phyloP scores from a whole-genome alignment of 2,797 vertebrate genomes.

The Malurus splendens region DNA sequence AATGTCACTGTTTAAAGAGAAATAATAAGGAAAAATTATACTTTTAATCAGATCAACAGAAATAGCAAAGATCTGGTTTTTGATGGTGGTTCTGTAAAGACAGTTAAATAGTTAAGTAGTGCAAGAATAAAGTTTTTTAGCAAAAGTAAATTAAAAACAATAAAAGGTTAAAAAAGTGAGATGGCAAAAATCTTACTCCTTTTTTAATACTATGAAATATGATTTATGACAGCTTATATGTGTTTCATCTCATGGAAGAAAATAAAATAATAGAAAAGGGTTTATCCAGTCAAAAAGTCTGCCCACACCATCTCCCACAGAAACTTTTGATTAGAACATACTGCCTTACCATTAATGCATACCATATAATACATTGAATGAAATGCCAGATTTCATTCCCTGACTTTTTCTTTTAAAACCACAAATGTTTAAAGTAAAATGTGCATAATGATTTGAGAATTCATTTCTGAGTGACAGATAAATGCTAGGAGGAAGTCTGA shows the following conservation, averaged over 20 bases:
- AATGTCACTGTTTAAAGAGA: neutral
- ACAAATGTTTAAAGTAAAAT: constrained; percentile 48
- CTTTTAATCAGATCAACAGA: neutral
- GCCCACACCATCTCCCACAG: constrained; percentile 23
- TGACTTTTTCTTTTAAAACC: constrained; percentile 34
- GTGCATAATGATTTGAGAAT: constrained; percentile 14
- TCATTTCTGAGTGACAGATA: neutral
- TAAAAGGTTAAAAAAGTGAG: neutral
- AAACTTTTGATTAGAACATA: constrained; percentile 50
- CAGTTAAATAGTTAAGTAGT: neutral
- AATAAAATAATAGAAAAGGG: constrained; percentile 32
- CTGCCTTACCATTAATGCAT: constrained; percentile 48
- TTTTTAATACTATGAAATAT: constrained; percentile 9
- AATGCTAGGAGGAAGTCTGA: constrained; percentile 6
- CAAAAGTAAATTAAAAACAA: neutral
- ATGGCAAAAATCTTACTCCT: neutral
- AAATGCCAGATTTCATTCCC: constrained; percentile 42
- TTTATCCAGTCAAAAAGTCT: constrained; percentile 46
- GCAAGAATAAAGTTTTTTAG: neutral
- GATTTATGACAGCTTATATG: constrained; percentile 27
- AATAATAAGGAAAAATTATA: neutral
- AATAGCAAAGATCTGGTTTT: neutral
- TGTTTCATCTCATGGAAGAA: constrained; percentile 41
- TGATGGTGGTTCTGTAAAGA: neutral
- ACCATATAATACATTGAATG: constrained; percentile 34